Conservation (phyloP, 2,888 invertebrate species). For the Nomada ruficornis region DNA sequence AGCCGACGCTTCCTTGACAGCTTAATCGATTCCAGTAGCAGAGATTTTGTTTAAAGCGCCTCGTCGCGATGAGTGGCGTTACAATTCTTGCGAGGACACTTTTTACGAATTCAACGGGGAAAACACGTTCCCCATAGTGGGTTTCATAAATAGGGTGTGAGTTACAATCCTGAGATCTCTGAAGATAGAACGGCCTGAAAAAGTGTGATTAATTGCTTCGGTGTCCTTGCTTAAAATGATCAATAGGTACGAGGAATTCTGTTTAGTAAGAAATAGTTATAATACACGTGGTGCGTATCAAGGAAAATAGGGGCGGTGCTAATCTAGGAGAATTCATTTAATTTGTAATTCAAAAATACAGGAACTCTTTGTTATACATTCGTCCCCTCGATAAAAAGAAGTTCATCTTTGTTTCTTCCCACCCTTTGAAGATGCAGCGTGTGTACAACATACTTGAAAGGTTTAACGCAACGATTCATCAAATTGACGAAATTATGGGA, state of each 20-base stretch:
- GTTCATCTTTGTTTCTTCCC: too few relatives aligned
- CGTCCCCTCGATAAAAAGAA: too few relatives aligned
- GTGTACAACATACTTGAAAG: too few relatives aligned
- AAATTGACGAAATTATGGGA: too few relatives aligned
- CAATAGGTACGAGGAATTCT: neutral
- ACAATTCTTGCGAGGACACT: neutral
- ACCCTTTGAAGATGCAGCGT: too few relatives aligned
- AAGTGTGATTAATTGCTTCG: constrained; percentile 5
- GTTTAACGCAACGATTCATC: too few relatives aligned
- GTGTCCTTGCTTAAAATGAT: neutral
- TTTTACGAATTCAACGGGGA: neutral
- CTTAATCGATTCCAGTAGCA: constrained; percentile 35
- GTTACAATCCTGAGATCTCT: neutral
- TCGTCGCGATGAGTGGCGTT: neutral
- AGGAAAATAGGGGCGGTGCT: too few relatives aligned
- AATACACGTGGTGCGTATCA: too few relatives aligned
- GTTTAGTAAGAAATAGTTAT: too few relatives aligned
- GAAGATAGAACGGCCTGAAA: neutral
- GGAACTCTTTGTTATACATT: too few relatives aligned
- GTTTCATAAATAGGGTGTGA: constrained; percentile 2
- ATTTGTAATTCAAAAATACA: too few relatives aligned
- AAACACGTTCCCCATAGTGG: neutral
- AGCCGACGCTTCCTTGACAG: constrained; percentile 36
- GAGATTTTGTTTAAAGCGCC: constrained; percentile 19
- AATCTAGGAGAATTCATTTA: too few relatives aligned